Conservation (phyloP, 2,888 invertebrate species). For the Pyrrhosoma nymphula region DNA sequence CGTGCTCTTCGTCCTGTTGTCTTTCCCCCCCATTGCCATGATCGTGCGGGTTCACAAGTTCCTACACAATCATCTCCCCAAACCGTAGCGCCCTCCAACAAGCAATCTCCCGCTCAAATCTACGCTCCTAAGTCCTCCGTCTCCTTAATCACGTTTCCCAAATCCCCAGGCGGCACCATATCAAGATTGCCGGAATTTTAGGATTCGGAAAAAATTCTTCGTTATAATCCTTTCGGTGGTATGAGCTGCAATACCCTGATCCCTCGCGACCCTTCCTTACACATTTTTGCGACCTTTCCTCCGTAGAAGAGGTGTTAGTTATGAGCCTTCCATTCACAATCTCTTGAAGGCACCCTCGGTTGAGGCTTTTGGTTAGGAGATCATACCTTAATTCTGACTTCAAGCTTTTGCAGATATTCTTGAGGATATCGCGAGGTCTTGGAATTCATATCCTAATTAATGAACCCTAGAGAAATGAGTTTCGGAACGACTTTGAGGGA, state of each 20-base stretch:
- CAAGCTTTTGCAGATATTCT: too few relatives aligned
- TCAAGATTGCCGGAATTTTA: neutral
- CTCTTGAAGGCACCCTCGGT: too few relatives aligned
- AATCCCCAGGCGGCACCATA: neutral
- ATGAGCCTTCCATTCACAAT: neutral
- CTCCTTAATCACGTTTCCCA: neutral
- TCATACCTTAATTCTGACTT: too few relatives aligned
- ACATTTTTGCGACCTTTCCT: neutral
- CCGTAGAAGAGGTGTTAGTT: neutral
- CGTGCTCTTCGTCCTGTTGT: neutral
- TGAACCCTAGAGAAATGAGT: too few relatives aligned
- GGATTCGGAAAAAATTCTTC: neutral
- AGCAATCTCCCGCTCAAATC: conserved; percentile 16
- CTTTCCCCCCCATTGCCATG: neutral
- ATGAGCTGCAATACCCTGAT: neutral
- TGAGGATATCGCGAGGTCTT: too few relatives aligned
- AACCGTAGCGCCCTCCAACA: neutral
- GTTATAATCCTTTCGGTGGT: neutral
- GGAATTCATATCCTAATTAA: too few relatives aligned
- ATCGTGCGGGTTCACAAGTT: neutral
- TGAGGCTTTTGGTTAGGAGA: too few relatives aligned
- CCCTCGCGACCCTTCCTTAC: neutral
- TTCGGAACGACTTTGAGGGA: too few relatives aligned
- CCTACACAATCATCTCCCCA: neutral
- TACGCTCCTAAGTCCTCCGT: neutral